A percentile compares a stretch with the other conserved stretches of the same genome.
These are phyloP conservation scores for Macrotrachela quadricornifera DNA, from an alignment of 1,140 invertebrate genomes.

Conservation along the genomic window DNA sequence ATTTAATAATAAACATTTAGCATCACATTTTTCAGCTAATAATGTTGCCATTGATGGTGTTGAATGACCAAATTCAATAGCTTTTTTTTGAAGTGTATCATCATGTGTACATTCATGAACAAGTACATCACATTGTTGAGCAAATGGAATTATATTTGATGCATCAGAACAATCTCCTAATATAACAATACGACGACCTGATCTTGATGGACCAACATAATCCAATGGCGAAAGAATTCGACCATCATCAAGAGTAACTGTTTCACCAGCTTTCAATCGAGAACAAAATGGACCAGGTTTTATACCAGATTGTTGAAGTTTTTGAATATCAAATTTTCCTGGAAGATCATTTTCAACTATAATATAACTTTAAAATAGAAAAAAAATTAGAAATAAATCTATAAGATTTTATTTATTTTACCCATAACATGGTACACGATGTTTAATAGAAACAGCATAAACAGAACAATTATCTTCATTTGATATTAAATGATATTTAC, in stretches of 20 bases:
- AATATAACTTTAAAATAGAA: not conserved
- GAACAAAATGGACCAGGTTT: conserved; percentile 26
- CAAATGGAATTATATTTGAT: conserved; percentile 20
- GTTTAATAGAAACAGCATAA: conserved; percentile 23
- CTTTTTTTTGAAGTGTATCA: conserved; percentile 21
- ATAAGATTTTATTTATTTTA: conserved; percentile 20
- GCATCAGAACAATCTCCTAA: conserved; percentile 28
- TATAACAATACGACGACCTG: conserved; percentile 26
- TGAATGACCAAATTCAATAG: conserved; percentile 30
- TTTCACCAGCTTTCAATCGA: conserved; percentile 24
- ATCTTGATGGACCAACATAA: conserved; percentile 10
- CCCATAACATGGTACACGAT: conserved; percentile 30
- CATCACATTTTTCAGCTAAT: conserved; percentile 21
- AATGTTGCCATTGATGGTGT: conserved; percentile 30
- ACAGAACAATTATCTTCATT: conserved; percentile 9
- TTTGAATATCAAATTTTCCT: conserved; percentile 19
- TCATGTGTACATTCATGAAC: conserved; percentile 33
- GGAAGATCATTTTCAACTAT: not conserved
- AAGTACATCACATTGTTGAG: conserved; percentile 24
- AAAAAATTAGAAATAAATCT: conserved; percentile 17
- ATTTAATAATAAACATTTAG: conserved; percentile 24
- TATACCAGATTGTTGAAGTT: conserved; percentile 19
- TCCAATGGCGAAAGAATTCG: conserved; percentile 1
- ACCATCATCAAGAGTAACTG: conserved; percentile 19
- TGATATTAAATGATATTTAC: conserved; percentile 23